Evolutionary conservation across 1,140 invertebrate genomes (phyloP).

Genomic region (Vollenhovia emeryi): DNA sequence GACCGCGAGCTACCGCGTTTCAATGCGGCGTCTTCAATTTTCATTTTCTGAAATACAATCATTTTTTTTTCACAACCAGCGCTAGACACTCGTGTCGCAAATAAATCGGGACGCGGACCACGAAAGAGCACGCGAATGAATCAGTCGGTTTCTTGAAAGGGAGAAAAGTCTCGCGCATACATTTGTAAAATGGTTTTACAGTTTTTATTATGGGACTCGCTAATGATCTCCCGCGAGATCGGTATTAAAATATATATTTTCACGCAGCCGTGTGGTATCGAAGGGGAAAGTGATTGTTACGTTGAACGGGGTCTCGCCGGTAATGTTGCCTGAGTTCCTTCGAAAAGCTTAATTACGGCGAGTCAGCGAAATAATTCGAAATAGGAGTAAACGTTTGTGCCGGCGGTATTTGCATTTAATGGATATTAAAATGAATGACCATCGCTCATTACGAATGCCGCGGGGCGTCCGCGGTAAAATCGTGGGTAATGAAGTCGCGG

Average conservation of each 20-base stretch:
- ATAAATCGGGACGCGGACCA: background rate
- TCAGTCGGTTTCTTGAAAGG: no score
- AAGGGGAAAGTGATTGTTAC: conserved; percentile 57
- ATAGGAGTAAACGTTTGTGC: conserved; percentile 83
- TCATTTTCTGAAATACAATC: background rate
- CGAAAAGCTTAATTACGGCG: conserved; percentile 74
- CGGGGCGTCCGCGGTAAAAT: conserved; percentile 80
- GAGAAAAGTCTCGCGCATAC: background rate
- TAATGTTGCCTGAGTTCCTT: conserved; percentile 66
- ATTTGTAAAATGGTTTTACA: background rate
- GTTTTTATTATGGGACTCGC: no score
- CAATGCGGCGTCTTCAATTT: background rate
- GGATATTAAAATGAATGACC: conserved; percentile 86
- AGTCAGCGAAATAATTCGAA: conserved; percentile 82
- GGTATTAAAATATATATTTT: conserved; percentile 4
- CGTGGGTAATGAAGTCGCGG: conserved; percentile 83
- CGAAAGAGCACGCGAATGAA: background rate
- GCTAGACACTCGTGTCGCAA: no score
- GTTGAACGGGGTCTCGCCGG: conserved; percentile 59
- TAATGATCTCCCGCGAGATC: background rate
- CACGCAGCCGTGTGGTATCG: background rate
- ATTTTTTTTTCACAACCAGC: no score
- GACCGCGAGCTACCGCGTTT: background rate
- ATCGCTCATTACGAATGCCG: conserved; percentile 84
- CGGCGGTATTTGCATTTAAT: conserved; percentile 84